Base-by-base conservation (phyloP, 2,888 invertebrate genomes). In the Pandemis heparana region DNA sequence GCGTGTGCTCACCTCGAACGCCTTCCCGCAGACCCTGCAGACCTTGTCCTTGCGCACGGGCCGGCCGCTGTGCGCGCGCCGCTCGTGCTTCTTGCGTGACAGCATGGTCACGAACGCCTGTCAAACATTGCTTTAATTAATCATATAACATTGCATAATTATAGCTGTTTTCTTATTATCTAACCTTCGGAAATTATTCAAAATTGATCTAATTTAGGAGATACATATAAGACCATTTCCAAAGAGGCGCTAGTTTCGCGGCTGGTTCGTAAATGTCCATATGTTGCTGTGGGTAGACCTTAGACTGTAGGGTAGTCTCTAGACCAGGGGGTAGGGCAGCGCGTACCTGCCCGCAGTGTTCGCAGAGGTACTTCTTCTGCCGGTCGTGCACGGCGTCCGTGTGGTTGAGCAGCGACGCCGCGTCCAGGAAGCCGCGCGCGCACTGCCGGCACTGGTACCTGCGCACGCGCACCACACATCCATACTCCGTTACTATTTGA, bases 1-100 rank as follows among this genome's bases (percentile, higher is more conserved):
- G 56, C 5, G 39, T 23, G 14, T 1, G 16, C 60, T 48, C 18
- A 69, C 68, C 68, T n/a, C 39, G 39, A 39, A 69, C 4, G 16
- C 14, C 18, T 39, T 48, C 39, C 60, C 68, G 61, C 68, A 69
- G 14, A 39, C 8, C 48, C 39, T 48, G 61, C 68, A 69, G 16
- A 69, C 14, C 23, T 56, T 48, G 61, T 61, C 12, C 32, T 61
- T n/a, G 48, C 46, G 46, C 12, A 0, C 38, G 48, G 3, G 5
- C 18, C 18, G n/a, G 18, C 56, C 18, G 16, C 51, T 41, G 41
- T 66, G 66, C 14, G 10, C 14, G 5, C 8, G 14, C 41, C 32
- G 8, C 8, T 10, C 38, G 61, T 69, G 69, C 10, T 9, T 8
- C 9, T 5, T 4, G 7, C 69, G 69, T 3, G 56, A 18, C 2